Evolutionary conservation across 2,797 vertebrate species (phyloP), one percentile per base, ranked within the genome.

Genomic region (Hyperoplus immaculatus): DNA sequence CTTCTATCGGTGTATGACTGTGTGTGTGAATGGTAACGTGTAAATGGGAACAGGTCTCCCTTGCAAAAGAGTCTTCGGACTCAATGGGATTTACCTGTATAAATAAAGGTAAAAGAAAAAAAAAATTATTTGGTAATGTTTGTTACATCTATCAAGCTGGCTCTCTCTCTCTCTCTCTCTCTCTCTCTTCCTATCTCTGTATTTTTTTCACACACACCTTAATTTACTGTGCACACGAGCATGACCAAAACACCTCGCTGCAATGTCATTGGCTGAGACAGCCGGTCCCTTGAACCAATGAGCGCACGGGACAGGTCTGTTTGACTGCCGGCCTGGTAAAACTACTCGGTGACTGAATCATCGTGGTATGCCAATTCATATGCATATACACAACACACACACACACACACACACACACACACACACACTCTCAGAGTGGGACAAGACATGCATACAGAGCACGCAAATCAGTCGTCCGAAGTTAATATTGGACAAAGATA

Each of bases 261-360:
- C 61, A 6, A 10, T 72, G n/a, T 69, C 76, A 92, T 89, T 93
- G 91, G 89, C 61, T 53, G 69, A 76, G 53, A 62, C 75, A 43
- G 51, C 51, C 1, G 53, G n/a, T 58, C 76, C 66, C 71, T n/a
- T 0, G 10, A 78, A 60, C 91, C 91, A 92, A 91, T 93, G 21
- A 72, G 74, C 6, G 6, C 0, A 4, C 46, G 5, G 81, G 71
- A 81, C 81, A 78, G 85, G 77, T 69, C 83, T 88, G 85, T 61
- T 29, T 75, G 68, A 72, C 76, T 9, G 75, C 66, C 49, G 77
- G 76, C 60, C 78, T 56, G 69, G 81, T 81, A 72, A 88, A 92
- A 92, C 87, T 90, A 92, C 91, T 88, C 64, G 43, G 90, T 79
- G 81, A 91, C 89, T 88, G 87, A 87, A 81, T 82, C 51, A 72